Conservation (phyloP, 2,888 invertebrate species). For the Nephrocerus scutellatus region DNA sequence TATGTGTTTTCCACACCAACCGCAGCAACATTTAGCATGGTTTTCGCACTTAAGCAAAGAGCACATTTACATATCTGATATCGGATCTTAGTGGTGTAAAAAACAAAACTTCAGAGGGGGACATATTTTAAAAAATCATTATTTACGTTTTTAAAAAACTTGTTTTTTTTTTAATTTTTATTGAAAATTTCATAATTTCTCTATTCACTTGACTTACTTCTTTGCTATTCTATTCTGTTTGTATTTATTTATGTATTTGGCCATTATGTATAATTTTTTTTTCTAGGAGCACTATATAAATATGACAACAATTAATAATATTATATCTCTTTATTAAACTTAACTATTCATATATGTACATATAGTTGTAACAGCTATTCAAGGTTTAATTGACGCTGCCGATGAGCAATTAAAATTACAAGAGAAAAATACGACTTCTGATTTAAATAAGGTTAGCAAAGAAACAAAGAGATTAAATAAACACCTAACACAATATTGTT, state of each 20-base stretch:
- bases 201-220: background rate
- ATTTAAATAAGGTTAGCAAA: constrained; percentile 45
- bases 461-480: constrained; percentile 3
- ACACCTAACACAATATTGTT: too few relatives aligned
- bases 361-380: constrained; percentile 48
- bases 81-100: too few relatives aligned
- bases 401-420: constrained; percentile 48
- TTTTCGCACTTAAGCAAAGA: too few relatives aligned
- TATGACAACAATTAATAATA: too few relatives aligned
- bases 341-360: constrained; percentile 10
- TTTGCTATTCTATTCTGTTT: constrained; percentile 2
- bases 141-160: background rate
- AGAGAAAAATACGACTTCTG: constrained; percentile 43
- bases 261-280: constrained; percentile 5
- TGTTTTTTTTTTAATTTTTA: background rate
- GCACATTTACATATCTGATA: too few relatives aligned
- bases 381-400: constrained; percentile 49
- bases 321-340: too few relatives aligned
- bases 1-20: constrained; percentile 9
- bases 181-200: background rate
- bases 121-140: constrained; percentile 35
- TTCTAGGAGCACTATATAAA: constrained; percentile 10
- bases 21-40: too few relatives aligned
- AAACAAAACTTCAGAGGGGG: constrained; percentile 35
- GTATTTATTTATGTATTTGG: constrained; percentile 1